Base-by-base conservation (phyloP, 2,797 vertebrate genomes). In the Spondyliosoma cantharus region DNA sequence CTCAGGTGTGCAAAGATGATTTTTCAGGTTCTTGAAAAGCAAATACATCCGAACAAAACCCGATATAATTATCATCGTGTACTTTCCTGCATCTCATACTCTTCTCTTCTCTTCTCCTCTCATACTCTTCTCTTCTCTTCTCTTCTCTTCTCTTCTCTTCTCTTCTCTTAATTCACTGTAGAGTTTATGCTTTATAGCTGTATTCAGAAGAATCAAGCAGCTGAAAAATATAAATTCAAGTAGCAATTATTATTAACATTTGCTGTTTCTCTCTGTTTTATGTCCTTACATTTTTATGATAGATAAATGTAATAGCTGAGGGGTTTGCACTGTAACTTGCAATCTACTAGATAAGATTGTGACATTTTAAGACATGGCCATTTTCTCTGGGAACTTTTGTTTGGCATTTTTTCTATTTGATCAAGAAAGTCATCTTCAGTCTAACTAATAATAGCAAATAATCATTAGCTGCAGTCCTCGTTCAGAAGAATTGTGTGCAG, bases 1-100 rank as follows among this genome's bases (percentile, higher is more conserved):
- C 6, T 73, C 84, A 77, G 89, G 88, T 43, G n/a, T 49, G 27
- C 37, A 5, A 19, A 49, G n/a, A 20, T 14, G 32, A 37, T 37
- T 13, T 50, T 50, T 14, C 11, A 64, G 9, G 11, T 17, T 58
- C 25, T 29, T n/a, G 24, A 57, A 69, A 69, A 57, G 42, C 37
- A 59, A 22, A 32, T 20, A 9, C 32, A 37, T 37, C 32, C 45
- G 24, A 19, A 59, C 22, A 11, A 27, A 56, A 56, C 4, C n/a
- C n/a, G 16, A 56, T 27, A 27, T 56, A 56, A 56, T n/a, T n/a
- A n/a, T n/a, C n/a, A n/a, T 8, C n/a, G n/a, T n/a, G n/a, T n/a
- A n/a, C n/a, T 82, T 87, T 84, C 82, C 79, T 86, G 69, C n/a
- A n/a, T n/a, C n/a, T n/a, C n/a, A n/a, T n/a, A n/a, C n/a, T n/a